A percentile compares a stretch with the other conserved stretches of the same genome.
These are phyloP conservation scores for Meloidogyne chitwoodi DNA, from an alignment of 1,140 invertebrate genomes.

Conservation along the genomic window DNA sequence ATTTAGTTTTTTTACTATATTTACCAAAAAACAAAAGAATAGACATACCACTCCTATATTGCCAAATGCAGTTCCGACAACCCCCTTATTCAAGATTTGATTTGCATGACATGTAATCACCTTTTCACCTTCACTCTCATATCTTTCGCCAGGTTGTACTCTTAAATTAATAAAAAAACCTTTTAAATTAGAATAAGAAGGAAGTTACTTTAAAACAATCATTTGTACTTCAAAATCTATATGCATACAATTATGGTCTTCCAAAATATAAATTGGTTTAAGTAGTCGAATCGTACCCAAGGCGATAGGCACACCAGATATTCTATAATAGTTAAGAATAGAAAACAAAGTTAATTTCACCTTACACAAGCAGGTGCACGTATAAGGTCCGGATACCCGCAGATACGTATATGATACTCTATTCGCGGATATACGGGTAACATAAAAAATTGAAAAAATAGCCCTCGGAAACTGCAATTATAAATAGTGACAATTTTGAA, in stretches of 20 bases:
- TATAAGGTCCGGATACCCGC: too few relatives aligned
- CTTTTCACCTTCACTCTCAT: not conserved
- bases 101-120: not conserved
- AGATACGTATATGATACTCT: too few relatives aligned
- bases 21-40: too few relatives aligned
- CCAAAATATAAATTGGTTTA: constrained; percentile 5
- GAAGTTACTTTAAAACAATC: constrained; percentile 9
- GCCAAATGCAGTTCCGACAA: constrained; percentile 8
- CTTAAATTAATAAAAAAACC: not conserved
- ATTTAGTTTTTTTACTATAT: too few relatives aligned
- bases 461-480: too few relatives aligned
- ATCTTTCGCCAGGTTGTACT: not conserved
- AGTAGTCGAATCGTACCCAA: constrained; percentile 1
- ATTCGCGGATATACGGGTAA: too few relatives aligned
- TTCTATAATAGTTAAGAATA: not conserved
- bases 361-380: too few relatives aligned
- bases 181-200: not conserved
- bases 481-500: too few relatives aligned
- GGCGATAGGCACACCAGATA: constrained; percentile 5
- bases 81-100: not conserved
- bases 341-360: too few relatives aligned
- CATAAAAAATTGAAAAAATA: too few relatives aligned
- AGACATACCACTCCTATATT: constrained; percentile 4
- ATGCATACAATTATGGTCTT: constrained; percentile 18
- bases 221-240: constrained; percentile 14